These are phyloP conservation scores for Eciton burchellii DNA, from an alignment of 1,140 invertebrate species.

Conservation along the genomic window DNA sequence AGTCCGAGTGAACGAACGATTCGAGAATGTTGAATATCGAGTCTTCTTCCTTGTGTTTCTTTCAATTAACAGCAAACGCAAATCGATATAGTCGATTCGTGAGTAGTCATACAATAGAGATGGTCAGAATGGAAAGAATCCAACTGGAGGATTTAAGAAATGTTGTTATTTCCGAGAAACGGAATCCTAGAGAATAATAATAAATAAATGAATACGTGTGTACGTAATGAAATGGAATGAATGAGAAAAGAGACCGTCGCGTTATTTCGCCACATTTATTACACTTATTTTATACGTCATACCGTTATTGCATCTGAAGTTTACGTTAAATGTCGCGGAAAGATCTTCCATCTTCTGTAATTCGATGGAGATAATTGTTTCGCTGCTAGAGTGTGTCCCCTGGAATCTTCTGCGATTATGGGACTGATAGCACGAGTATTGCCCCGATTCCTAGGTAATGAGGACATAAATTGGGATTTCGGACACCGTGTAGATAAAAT, in stretches of 20 bases:
- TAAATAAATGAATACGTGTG: background rate
- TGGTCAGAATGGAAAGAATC: background rate
- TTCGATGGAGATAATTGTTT: conserved; percentile 29
- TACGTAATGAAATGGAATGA: background rate
- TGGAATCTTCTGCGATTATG: conserved; percentile 6
- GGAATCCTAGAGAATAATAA: too few relatives aligned
- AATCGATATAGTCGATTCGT: background rate
- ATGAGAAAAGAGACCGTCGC: background rate
- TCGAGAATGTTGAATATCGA: background rate
- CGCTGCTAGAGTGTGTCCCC: conserved; percentile 7
- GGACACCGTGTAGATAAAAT: conserved; percentile 35
- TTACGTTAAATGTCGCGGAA: conserved; percentile 13
- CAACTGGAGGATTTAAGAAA: background rate
- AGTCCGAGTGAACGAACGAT: background rate
- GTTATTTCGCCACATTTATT: conserved; percentile 24
- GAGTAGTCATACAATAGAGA: background rate
- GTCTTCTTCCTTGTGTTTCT: background rate
- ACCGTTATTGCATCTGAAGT: background rate
- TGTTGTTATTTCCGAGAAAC: conserved; percentile 10
- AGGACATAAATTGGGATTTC: conserved; percentile 47
- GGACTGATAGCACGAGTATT: conserved; percentile 3
- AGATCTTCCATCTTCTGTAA: background rate
- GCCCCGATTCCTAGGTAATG: conserved; percentile 24
- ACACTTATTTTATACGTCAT: background rate
- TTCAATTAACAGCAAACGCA: background rate